phyloP scores from a whole-genome alignment of 37 sponge, comb jelly and placozoan genomes.

The Aplysina aerophoba region DNA sequence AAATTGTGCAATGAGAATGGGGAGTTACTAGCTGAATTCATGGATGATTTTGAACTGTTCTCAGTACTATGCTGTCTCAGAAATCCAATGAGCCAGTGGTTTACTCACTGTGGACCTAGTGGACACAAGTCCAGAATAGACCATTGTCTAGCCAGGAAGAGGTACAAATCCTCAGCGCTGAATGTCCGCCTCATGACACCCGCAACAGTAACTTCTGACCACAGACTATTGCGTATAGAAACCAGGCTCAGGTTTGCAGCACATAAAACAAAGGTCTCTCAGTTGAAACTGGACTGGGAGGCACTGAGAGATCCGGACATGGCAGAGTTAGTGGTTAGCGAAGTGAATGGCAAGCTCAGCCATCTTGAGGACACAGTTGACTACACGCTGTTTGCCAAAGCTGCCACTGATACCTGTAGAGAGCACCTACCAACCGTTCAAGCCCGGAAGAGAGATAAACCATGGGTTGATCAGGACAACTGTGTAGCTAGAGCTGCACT shows the following conservation, averaged over 20 bases:
- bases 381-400: not conserved
- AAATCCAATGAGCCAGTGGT: slow-evolving; percentile 10
- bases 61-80: slow-evolving; percentile 6
- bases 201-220: slow-evolving; percentile 11
- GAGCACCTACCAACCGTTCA: not conserved
- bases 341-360: not conserved
- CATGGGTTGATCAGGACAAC: not conserved
- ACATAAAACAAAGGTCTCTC: not conserved
- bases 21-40: slow-evolving; percentile 2
- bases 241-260: slow-evolving; percentile 5
- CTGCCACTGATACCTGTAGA: not conserved
- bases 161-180: slow-evolving; percentile 9
- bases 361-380: not conserved
- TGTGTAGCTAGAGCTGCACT: not conserved
- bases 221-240: not conserved
- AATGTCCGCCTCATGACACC: slow-evolving; percentile 10
- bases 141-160: slow-evolving; percentile 15
- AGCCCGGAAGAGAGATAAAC: not conserved
- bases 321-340: not conserved
- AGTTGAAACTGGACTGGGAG: not conserved
- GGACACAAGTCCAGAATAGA: slow-evolving; percentile 17
- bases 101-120: slow-evolving; percentile 3
- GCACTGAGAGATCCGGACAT: slow-evolving; percentile 1
- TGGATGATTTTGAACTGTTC: slow-evolving; percentile 4
- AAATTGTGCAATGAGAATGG: not conserved